These are phyloP conservation scores for Synanceia verrucosa DNA, from an alignment of 2,797 vertebrate species.

Conservation along the genomic window DNA sequence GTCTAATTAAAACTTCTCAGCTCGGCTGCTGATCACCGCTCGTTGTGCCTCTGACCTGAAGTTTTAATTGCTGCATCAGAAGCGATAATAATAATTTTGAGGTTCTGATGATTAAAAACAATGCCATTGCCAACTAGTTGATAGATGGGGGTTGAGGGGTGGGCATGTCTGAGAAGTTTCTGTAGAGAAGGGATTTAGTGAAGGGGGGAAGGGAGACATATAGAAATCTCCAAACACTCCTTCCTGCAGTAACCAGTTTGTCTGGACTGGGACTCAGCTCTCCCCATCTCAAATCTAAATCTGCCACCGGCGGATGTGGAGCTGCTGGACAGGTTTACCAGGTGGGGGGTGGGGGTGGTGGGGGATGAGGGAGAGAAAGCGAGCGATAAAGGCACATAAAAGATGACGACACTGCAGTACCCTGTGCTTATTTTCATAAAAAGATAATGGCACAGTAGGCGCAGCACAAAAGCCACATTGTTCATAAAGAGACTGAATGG, in stretches of 20 bases:
- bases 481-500: conserved; percentile 63
- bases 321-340: conserved; percentile 69
- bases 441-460: conserved; percentile 64
- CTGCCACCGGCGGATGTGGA: conserved; percentile 58
- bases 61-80: conserved; percentile 91
- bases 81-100: conserved; percentile 91
- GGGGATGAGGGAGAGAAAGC: conserved; percentile 28
- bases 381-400: conserved; percentile 66
- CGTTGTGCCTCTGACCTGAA: conserved; percentile 90
- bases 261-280: conserved; percentile 53
- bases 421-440: conserved; percentile 74
- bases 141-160: conserved; percentile 77
- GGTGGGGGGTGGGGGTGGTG: conserved; percentile 36
- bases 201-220: conserved; percentile 46
- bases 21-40: conserved; percentile 89
- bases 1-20: conserved; percentile 92
- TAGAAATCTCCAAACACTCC: conserved; percentile 64
- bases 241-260: conserved; percentile 65
- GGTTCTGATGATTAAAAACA: conserved; percentile 92
- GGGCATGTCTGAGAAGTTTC: conserved; percentile 69
- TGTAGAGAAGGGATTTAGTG: conserved; percentile 63
- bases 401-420: conserved; percentile 64
- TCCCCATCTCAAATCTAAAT: conserved; percentile 66
- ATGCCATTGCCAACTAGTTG: conserved; percentile 87
- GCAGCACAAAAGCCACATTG: conserved; percentile 70